These are phyloP conservation scores for Orbicella faveolata DNA, from an alignment of 64 coral and sea anemone species.

Conservation along the genomic window DNA sequence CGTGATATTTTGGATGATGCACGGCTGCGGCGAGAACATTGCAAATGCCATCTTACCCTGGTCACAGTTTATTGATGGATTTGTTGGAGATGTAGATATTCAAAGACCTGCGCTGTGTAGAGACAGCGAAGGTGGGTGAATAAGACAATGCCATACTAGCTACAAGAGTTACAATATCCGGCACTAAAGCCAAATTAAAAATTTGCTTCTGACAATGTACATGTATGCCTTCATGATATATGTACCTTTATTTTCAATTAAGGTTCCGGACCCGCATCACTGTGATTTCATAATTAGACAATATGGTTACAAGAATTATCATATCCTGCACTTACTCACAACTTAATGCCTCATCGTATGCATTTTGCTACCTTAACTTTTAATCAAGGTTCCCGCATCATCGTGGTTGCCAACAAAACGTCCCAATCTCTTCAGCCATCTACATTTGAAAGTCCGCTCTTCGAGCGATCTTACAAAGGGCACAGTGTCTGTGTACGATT, in stretches of 20 bases:
- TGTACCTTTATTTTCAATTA: too few relatives aligned
- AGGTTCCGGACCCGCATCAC: too few relatives aligned
- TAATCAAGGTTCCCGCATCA: not conserved
- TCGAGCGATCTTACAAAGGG: not conserved
- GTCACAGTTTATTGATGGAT: conserved; percentile 21
- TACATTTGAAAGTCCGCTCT: conserved; percentile 36
- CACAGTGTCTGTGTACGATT: conserved; percentile 37
- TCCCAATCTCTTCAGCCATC: not conserved
- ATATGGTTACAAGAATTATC: not conserved
- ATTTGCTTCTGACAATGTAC: too few relatives aligned
- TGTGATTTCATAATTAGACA: not conserved
- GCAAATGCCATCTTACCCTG: not conserved
- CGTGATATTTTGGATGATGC: conserved; percentile 15
- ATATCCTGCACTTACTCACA: not conserved
- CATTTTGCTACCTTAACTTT: too few relatives aligned
- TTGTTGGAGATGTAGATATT: conserved; percentile 7
- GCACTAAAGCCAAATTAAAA: not conserved
- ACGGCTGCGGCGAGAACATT: conserved; percentile 4
- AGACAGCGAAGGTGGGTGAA: conserved; percentile 8
- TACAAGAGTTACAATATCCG: not conserved
- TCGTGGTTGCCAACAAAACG: not conserved
- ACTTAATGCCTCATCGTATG: too few relatives aligned
- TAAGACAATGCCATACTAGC: not conserved
- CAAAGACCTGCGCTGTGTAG: conserved; percentile 8
- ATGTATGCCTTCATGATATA: too few relatives aligned